Conservation (phyloP, 2,888 invertebrate genomes). For the Rhodophaea formosa region DNA sequence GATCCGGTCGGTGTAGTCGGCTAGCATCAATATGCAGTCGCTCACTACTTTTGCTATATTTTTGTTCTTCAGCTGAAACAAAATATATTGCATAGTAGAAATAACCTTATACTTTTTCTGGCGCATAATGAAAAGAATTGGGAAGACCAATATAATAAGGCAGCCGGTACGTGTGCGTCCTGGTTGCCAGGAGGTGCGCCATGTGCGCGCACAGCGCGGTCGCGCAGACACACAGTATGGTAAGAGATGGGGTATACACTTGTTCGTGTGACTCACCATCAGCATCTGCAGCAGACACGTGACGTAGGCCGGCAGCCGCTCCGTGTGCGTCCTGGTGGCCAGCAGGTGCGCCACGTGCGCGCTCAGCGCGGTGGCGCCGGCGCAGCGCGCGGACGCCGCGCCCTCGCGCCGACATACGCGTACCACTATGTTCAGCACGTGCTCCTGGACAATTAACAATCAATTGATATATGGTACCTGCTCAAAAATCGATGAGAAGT, state of each 20-base stretch:
- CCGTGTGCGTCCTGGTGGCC: slow-evolving; percentile 46
- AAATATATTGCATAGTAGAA: slow-evolving; percentile 3
- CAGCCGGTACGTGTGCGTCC: no score
- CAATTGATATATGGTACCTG: no score
- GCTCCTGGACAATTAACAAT: slow-evolving; percentile 81
- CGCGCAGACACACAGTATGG: no score
- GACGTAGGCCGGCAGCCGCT: slow-evolving; percentile 66
- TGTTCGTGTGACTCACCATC: slow-evolving; percentile 59
- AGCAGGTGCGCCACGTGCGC: slow-evolving; percentile 70
- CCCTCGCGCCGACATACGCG: slow-evolving; percentile 94
- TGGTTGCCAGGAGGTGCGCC: no score
- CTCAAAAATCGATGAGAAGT: no score
- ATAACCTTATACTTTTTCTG: no score
- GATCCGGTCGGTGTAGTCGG: slow-evolving; percentile 88
- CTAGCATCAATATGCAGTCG: slow-evolving; percentile 88
- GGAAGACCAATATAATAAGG: no score
- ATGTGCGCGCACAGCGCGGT: no score
- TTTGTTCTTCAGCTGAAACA: slow-evolving; percentile 87
- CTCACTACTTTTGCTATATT: slow-evolving; percentile 92
- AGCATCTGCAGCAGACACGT: slow-evolving; percentile 75
- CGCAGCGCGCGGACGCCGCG: slow-evolving; percentile 92
- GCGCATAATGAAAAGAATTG: no score
- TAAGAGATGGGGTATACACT: no score
- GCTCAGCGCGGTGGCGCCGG: slow-evolving; percentile 92
- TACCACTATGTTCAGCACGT: slow-evolving; percentile 92